Conservation (phyloP, 1,140 invertebrate species). For the Notospermus geniculatus region DNA sequence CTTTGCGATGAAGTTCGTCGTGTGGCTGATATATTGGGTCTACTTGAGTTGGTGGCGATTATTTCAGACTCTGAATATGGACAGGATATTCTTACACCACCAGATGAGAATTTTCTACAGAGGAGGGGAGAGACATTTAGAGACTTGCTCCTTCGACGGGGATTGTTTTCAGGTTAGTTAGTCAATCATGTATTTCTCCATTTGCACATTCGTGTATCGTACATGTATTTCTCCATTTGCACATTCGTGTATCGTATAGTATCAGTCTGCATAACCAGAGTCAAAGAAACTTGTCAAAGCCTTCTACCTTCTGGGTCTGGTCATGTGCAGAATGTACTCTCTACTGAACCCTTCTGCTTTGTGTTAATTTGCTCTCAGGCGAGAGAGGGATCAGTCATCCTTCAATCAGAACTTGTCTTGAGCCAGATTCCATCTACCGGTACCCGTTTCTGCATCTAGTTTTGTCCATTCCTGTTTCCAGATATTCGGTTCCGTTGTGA, state of each 20-base stretch:
- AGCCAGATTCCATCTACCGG: background rate
- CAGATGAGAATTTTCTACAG: slow-evolving; percentile 59
- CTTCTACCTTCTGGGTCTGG: too few species aligned
- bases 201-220: background rate
- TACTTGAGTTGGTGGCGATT: slow-evolving; percentile 76
- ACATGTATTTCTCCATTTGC: background rate
- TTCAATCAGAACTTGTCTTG: background rate
- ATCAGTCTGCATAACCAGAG: too few species aligned
- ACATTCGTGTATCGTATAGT: too few species aligned
- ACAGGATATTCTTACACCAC: slow-evolving; percentile 66
- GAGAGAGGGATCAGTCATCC: background rate
- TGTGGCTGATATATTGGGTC: slow-evolving; percentile 80
- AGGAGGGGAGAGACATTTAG: slow-evolving; percentile 34
- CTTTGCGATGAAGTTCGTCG: slow-evolving; percentile 72
- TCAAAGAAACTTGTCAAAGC: too few species aligned
- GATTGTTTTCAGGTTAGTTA: slow-evolving; percentile 58
- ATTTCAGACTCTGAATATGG: slow-evolving; percentile 70
- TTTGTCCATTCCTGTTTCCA: slow-evolving; percentile 18
- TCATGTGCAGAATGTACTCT: too few species aligned
- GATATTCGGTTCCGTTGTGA: slow-evolving; percentile 91
- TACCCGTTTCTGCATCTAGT: slow-evolving; percentile 1
- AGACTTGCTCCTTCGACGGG: slow-evolving; percentile 63
- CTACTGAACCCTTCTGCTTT: too few species aligned
- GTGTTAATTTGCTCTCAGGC: background rate
- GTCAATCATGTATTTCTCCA: background rate